Percentiles rank a stretch among this genome's conserved stretches.
phyloP scores from a whole-genome alignment of 2,797 vertebrate species.

The Trichosurus vulpecula region DNA sequence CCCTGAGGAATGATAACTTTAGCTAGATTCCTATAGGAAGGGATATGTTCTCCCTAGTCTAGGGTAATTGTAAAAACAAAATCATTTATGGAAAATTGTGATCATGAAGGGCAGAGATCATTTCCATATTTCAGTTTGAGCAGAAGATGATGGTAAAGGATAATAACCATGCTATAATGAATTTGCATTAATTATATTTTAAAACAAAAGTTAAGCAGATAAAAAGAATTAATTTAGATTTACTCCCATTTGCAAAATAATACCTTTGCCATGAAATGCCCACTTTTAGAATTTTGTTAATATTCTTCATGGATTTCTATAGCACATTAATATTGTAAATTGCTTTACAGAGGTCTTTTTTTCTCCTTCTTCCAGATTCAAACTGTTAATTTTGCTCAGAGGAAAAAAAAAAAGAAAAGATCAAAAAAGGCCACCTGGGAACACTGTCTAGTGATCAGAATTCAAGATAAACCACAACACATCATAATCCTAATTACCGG shows the following conservation, averaged over 20 bases:
- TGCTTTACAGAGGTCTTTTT: conserved; percentile 52
- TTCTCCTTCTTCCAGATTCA: conserved; percentile 2
- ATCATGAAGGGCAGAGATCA: background rate
- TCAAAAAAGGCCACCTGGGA: conserved; percentile 74
- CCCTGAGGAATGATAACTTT: background rate
- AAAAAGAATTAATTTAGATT: conserved; percentile 57
- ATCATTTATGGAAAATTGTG: conserved; percentile 3
- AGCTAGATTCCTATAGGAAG: background rate
- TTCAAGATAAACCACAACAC: conserved; percentile 76
- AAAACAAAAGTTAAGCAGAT: conserved; percentile 49
- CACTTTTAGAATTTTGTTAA: conserved; percentile 49
- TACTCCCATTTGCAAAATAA: conserved; percentile 44
- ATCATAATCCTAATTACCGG: conserved; percentile 79
- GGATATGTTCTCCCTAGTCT: background rate
- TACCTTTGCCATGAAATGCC: conserved; percentile 60
- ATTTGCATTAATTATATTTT: conserved; percentile 53
- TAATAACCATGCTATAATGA: conserved; percentile 32
- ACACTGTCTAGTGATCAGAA: conserved; percentile 76
- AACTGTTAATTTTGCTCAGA: conserved; percentile 72
- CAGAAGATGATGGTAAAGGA: background rate
- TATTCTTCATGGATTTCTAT: conserved; percentile 51
- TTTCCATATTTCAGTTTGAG: background rate
- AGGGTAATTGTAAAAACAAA: conserved; percentile 40
- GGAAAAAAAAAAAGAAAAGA: conserved; percentile 74
- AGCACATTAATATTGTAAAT: conserved; percentile 68